phyloP scores from a whole-genome alignment of 1,140 invertebrate species.

The Megathymus violae region DNA sequence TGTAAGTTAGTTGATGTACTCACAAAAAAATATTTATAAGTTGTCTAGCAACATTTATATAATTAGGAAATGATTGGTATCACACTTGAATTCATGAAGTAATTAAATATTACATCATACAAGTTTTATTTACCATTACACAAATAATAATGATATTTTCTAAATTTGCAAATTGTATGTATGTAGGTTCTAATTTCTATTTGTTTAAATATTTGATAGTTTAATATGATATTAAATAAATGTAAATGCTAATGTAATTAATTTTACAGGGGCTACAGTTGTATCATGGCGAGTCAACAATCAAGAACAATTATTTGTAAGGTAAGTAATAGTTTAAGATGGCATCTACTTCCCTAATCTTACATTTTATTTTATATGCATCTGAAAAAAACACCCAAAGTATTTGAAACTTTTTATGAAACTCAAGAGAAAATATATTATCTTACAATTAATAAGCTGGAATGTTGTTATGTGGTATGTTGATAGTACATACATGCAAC shows the following conservation, averaged over 20 bases:
- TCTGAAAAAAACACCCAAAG: too few species aligned
- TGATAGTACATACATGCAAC: too few species aligned
- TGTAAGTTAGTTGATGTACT: conserved; percentile 82
- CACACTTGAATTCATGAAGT: conserved; percentile 31
- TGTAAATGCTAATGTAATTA: conserved; percentile 8
- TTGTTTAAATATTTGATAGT: not conserved
- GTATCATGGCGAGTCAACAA: conserved; percentile 98
- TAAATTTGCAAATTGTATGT: not conserved
- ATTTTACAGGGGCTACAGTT: conserved; percentile 93
- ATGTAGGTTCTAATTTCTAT: not conserved
- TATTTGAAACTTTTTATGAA: too few species aligned
- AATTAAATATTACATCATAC: conserved; percentile 19
- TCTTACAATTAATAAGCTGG: too few species aligned
- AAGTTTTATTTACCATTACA: conserved; percentile 3
- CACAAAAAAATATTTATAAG: conserved; percentile 78
- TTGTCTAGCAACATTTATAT: conserved; percentile 67
- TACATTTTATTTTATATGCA: too few species aligned
- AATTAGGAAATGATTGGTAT: conserved; percentile 56
- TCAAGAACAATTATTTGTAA: conserved; percentile 97
- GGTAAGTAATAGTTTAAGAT: conserved; percentile 85
- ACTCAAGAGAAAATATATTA: too few species aligned
- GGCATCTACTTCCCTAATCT: too few species aligned
- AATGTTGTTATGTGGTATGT: too few species aligned
- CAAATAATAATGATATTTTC: too few species aligned
- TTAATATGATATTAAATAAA: not conserved